Evolutionary conservation across 23 tunicate genomes (phyloP), one percentile per base, ranked within the genome.

Genomic region (Phallusia fumigata): DNA sequence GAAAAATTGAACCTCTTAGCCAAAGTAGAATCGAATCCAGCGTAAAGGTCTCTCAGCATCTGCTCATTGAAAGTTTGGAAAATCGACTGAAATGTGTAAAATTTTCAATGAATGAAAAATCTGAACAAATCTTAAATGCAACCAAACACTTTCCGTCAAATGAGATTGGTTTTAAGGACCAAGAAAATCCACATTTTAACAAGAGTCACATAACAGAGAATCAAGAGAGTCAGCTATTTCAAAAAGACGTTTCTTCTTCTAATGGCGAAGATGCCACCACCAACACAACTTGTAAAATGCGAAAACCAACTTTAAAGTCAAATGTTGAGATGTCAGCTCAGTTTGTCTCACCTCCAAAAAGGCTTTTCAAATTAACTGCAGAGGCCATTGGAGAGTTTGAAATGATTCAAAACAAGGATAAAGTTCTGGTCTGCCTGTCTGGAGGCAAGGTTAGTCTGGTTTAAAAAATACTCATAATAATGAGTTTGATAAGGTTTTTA

Each of bases 381-480:
- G 65, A 88, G n/a, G 99, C 99, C 18, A 92, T 97, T n/a, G 91
- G 89, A 32, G 91, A 97, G 15, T 97, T 88, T 32, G 40, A 84
- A 28, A 97, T 97, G 99, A 97, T 97, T 19, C 53, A 89, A 31
- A 73, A 92, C 58, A 81, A 82, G 10, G 99, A 97, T 79, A 78
- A 87, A 75, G 97, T 97, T 30, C 86, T 97, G 44, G 99, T 97
- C 16, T 94, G 99, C 75, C 79, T 97, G 18, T 97, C 99, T 79
- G 99, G 99, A 16, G 99, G 99, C 74, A 97, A 97, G 75, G 97
- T 87, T 19, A 84, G 65, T 40, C 5, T n/a, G n/a, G n/a, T n/a
- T n/a, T n/a, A n/a, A n/a, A n/a, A n/a, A n/a, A n/a, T n/a, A n/a
- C n/a, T n/a, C n/a, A n/a, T n/a, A n/a, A n/a, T n/a, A n/a, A n/a